Evolutionary conservation across 2,113 vertebrate genomes (phyloP).

Genomic region (Lates calcarifer): DNA sequence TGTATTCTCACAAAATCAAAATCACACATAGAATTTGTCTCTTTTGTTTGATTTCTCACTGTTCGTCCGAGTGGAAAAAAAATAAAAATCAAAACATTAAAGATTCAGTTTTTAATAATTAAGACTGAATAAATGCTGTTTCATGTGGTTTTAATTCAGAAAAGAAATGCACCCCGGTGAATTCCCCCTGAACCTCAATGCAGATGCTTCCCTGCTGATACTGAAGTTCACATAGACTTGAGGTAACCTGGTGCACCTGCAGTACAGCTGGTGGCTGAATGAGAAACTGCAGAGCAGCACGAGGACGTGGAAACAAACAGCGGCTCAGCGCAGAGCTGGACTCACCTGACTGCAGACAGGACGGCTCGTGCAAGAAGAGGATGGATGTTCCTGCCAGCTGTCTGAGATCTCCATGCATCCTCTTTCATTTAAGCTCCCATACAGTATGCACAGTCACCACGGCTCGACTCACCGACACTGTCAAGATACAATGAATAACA

Average conservation of each 20-base stretch:
- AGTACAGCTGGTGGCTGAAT: constrained; percentile 43
- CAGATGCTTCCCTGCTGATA: constrained; percentile 62
- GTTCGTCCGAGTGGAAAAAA: neutral
- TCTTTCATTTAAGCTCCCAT: constrained; percentile 7
- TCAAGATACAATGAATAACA: neutral
- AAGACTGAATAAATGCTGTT: neutral
- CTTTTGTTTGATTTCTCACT: neutral
- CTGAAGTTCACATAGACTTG: constrained; percentile 62
- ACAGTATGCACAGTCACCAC: constrained; percentile 54
- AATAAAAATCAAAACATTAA: neutral
- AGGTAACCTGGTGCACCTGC: constrained; percentile 62
- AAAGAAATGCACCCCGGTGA: neutral
- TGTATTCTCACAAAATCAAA: neutral
- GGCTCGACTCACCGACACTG: neutral
- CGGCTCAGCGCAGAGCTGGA: neutral
- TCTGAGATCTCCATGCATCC: constrained; percentile 42
- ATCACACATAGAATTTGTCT: neutral
- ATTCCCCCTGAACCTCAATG: constrained; percentile 25
- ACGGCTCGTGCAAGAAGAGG: neutral
- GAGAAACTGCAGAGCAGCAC: constrained; percentile 23
- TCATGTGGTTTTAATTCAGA: neutral
- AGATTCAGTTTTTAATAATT: neutral
- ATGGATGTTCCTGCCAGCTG: constrained; percentile 9
- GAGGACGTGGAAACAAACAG: neutral
- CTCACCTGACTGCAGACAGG: constrained; percentile 49